Evolutionary conservation across 1,140 invertebrate species (phyloP).

Genomic region (Orchesella cincta): DNA sequence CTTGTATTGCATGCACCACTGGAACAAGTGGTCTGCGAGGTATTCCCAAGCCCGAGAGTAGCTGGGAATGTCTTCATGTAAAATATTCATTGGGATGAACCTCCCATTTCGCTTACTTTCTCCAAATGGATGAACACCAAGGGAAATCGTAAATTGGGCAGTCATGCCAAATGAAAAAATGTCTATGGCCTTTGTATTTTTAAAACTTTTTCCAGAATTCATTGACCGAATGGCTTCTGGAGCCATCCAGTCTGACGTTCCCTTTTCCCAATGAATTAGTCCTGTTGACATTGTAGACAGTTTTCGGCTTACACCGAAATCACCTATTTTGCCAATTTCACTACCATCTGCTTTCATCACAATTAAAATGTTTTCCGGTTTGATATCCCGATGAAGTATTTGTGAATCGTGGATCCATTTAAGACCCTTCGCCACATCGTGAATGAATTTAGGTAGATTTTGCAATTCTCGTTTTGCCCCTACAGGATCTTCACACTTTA

Average conservation of each 20-base stretch:
- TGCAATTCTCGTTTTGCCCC: not conserved
- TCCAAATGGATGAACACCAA: not conserved
- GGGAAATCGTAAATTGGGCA: not conserved
- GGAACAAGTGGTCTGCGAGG: not conserved
- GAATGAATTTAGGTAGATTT: not conserved
- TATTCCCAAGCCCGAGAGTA: not conserved
- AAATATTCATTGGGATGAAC: not conserved
- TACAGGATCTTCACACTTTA: not conserved
- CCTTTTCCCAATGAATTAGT: not conserved
- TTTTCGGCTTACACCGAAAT: not conserved
- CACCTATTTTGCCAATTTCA: not conserved
- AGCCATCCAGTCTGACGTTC: not conserved
- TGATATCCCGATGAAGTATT: not conserved
- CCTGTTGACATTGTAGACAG: not conserved
- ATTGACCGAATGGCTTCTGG: not conserved
- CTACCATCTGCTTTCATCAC: not conserved
- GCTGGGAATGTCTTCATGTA: not conserved
- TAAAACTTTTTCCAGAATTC: not conserved
- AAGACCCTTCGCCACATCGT: not conserved
- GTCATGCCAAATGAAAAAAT: not conserved
- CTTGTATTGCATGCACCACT: not conserved
- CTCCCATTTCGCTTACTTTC: not conserved
- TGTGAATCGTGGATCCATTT: not conserved
- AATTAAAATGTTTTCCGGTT: conserved; percentile 2
- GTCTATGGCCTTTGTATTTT: not conserved